Percentiles rank a stretch among this genome's conserved stretches.
These are phyloP conservation scores for Macrochelys suwanniensis DNA, from an alignment of 2,797 vertebrate genomes.

Conservation along the genomic window DNA sequence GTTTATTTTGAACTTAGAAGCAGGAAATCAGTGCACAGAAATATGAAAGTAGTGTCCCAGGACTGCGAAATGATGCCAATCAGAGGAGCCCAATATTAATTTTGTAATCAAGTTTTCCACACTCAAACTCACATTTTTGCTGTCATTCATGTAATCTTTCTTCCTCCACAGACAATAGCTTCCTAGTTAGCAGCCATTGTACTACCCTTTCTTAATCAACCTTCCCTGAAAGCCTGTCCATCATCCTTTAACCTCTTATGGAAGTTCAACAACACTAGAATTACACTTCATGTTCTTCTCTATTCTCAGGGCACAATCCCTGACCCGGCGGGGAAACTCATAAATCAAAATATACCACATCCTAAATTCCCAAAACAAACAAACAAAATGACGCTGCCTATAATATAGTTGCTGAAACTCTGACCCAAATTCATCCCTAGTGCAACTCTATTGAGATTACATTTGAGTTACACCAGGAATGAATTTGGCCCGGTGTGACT, in stretches of 20 bases:
- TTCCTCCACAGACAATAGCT: not conserved
- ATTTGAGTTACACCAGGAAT: not conserved
- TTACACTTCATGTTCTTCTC: not conserved
- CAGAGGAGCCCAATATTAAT: not conserved
- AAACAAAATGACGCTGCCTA: not conserved
- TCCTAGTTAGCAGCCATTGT: not conserved
- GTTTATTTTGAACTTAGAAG: not conserved
- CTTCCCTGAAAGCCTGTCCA: not conserved
- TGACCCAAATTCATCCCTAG: not conserved
- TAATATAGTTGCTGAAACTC: constrained; percentile 9
- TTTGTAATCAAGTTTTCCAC: not conserved
- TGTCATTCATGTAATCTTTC: not conserved
- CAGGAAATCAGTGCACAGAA: not conserved
- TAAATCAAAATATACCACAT: not conserved
- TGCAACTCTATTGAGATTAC: not conserved
- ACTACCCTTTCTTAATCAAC: not conserved
- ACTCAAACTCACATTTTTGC: not conserved
- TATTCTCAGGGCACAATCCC: not conserved
- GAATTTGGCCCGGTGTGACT: not conserved
- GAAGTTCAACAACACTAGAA: not conserved
- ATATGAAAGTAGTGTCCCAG: not conserved
- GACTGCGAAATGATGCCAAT: not conserved
- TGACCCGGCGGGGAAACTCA: constrained; percentile 17
- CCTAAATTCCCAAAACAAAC: not conserved
- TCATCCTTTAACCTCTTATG: not conserved